These are phyloP conservation scores for Protosalanx chinensis DNA, from an alignment of 2,797 vertebrate species.

Conservation along the genomic window DNA sequence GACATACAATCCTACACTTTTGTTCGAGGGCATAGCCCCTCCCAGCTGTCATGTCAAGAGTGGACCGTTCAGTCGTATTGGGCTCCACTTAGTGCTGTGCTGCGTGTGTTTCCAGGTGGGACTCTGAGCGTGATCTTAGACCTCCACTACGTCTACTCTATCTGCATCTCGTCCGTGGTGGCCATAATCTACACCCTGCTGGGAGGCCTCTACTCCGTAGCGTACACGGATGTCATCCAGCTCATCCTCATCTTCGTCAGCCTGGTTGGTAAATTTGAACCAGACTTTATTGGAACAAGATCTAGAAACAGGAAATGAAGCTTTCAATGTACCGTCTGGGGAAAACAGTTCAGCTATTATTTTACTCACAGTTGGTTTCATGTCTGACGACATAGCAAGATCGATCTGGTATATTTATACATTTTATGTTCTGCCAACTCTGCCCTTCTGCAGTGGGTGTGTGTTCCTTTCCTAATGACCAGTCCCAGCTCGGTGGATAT, in stretches of 20 bases:
- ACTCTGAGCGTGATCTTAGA: conserved; percentile 81
- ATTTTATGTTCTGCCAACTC: conserved; percentile 33
- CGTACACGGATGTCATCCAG: conserved; percentile 4
- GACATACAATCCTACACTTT: too few relatives aligned
- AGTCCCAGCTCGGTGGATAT: conserved; percentile 76
- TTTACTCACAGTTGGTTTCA: not conserved
- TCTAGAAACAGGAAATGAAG: not conserved
- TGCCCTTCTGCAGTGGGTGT: conserved; percentile 64
- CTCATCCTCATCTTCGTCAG: conserved; percentile 9
- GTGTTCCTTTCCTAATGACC: conserved; percentile 76
- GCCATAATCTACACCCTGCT: conserved; percentile 78
- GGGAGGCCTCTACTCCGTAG: conserved; percentile 77
- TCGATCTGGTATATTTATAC: not conserved
- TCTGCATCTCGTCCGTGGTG: conserved; percentile 74
- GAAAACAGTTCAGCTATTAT: too few relatives aligned
- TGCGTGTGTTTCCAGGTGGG: conserved; percentile 69
- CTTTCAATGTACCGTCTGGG: too few relatives aligned
- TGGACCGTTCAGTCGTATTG: conserved; percentile 9
- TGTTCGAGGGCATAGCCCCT: not conserved
- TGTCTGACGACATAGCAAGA: not conserved
- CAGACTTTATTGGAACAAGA: not conserved
- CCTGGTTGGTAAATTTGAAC: not conserved
- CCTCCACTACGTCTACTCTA: conserved; percentile 70
- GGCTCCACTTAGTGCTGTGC: not conserved
- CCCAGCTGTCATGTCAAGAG: not conserved